phyloP scores from a whole-genome alignment of 2,113 vertebrate genomes.

The Podiceps cristatus region DNA sequence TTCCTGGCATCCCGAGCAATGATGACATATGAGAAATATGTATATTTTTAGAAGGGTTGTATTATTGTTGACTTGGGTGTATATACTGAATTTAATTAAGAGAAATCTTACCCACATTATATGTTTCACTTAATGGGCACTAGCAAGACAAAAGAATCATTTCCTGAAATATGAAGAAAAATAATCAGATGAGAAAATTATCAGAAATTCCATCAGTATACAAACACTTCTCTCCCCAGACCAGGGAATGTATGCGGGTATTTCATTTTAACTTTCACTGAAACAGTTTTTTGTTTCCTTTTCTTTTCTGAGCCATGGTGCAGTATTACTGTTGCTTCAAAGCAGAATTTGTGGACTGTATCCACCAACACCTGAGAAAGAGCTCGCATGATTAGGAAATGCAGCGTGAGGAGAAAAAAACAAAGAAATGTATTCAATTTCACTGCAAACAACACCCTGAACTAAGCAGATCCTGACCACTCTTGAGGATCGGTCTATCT shows the following conservation, averaged over 20 bases:
- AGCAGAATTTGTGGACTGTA: not conserved
- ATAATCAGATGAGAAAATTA: conserved; percentile 34
- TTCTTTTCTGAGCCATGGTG: not conserved
- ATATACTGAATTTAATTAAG: conserved; percentile 42
- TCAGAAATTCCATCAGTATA: conserved; percentile 11
- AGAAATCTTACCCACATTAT: not conserved
- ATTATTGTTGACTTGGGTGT: conserved; percentile 34
- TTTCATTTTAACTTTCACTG: not conserved
- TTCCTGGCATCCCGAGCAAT: conserved; percentile 35
- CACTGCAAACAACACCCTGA: not conserved
- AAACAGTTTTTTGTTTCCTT: not conserved
- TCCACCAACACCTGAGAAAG: not conserved
- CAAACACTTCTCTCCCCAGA: not conserved
- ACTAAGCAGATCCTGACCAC: not conserved
- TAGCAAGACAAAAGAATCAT: conserved; percentile 37
- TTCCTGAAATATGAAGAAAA: conserved; percentile 50
- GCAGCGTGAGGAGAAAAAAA: not conserved
- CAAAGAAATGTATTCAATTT: not conserved
- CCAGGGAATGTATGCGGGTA: not conserved
- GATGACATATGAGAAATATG: conserved; percentile 21
- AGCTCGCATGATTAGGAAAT: not conserved
- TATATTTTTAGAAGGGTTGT: conserved; percentile 59
- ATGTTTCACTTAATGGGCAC: conserved; percentile 3
- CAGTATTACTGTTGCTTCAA: not conserved
- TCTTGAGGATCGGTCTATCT: not conserved